These are phyloP conservation scores for Datnioides undecimradiatus DNA, from an alignment of 2,113 vertebrate species.

Conservation along the genomic window DNA sequence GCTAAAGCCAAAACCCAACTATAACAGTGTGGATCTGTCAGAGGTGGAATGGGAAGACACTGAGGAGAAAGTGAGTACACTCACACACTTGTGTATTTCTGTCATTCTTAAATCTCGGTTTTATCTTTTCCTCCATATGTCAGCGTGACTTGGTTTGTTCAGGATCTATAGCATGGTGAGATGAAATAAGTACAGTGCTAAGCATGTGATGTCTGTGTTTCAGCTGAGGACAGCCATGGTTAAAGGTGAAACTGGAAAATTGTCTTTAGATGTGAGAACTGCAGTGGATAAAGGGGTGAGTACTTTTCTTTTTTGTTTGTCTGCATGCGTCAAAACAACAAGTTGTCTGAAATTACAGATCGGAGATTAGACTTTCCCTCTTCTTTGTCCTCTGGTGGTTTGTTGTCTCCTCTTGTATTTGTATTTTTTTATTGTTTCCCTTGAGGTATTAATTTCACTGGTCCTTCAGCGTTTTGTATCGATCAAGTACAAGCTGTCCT, in stretches of 20 bases:
- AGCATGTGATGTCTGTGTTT: conserved; percentile 13
- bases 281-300: conserved; percentile 96
- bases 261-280: conserved; percentile 91
- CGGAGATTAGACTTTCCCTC: neutral
- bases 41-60: conserved; percentile 96
- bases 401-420: neutral
- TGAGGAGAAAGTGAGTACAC: conserved; percentile 86
- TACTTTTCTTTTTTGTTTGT: conserved; percentile 23
- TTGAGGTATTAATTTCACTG: neutral
- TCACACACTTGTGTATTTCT: conserved; percentile 3
- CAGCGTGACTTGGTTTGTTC: neutral
- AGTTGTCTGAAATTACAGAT: neutral
- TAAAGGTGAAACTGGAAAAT: conserved; percentile 90
- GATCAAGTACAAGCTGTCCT: neutral
- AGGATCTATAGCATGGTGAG: neutral
- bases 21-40: conserved; percentile 95
- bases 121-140: neutral
- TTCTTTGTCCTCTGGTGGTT: neutral
- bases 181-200: neutral
- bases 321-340: neutral
- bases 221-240: conserved; percentile 97
- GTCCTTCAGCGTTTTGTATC: neutral
- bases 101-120: neutral
- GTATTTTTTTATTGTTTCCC: neutral
- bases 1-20: conserved; percentile 94